These are phyloP conservation scores for Brachionus plicatilis DNA, from an alignment of 1,140 invertebrate genomes.

Conservation along the genomic window DNA sequence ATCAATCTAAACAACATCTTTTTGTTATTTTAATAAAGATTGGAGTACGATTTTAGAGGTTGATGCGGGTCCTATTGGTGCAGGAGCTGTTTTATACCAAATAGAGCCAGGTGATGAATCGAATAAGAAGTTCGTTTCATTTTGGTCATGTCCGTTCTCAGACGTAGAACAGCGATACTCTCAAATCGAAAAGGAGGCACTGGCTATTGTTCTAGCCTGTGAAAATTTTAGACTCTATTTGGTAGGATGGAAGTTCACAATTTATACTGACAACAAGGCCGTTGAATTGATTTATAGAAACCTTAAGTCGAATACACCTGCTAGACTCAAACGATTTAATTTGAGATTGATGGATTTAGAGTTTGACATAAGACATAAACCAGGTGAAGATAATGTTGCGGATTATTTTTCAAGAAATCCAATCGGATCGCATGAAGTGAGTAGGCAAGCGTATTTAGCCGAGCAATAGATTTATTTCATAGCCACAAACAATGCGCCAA, in stretches of 20 bases:
- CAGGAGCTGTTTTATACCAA: not conserved
- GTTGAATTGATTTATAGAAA: not conserved
- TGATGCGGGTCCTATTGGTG: not conserved
- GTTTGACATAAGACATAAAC: not conserved
- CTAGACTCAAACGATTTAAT: not conserved
- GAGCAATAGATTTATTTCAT: not conserved
- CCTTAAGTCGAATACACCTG: not conserved
- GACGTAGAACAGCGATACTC: conserved; percentile 45
- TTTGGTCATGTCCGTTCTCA: not conserved
- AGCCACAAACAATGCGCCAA: not conserved
- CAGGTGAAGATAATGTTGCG: not conserved
- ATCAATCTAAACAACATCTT: too few species aligned
- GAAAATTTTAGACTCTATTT: not conserved
- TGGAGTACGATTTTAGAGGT: not conserved
- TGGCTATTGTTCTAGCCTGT: not conserved
- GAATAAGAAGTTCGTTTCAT: not conserved
- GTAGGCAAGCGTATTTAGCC: not conserved
- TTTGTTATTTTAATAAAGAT: too few species aligned
- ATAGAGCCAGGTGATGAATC: not conserved
- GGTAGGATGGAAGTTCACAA: not conserved
- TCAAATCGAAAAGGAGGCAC: conserved; percentile 47
- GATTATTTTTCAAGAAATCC: not conserved
- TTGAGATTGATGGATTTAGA: not conserved
- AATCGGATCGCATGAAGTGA: not conserved
- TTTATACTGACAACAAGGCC: not conserved